Conservation (phyloP, 2,797 vertebrate species). For the Ibycter americanus region DNA sequence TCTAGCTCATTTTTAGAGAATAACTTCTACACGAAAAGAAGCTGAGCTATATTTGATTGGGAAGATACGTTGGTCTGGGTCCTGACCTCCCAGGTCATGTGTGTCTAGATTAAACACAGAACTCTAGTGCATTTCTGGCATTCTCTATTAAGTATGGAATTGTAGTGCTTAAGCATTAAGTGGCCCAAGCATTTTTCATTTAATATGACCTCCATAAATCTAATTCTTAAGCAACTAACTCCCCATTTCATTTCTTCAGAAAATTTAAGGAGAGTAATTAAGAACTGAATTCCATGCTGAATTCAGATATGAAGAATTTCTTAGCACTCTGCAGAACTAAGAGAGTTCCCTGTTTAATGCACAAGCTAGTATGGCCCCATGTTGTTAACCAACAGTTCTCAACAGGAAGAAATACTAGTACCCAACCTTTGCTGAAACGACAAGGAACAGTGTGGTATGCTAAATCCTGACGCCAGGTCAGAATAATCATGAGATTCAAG, state of each 20-base stretch:
- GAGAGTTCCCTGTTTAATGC: background rate
- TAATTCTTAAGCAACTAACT: background rate
- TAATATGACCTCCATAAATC: background rate
- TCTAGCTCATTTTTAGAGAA: background rate
- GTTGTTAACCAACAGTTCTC: background rate
- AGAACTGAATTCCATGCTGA: background rate
- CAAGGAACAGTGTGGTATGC: accelerated
- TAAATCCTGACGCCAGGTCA: background rate
- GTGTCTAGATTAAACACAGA: background rate
- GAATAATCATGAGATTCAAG: background rate
- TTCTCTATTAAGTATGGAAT: no score
- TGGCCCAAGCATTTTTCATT: background rate
- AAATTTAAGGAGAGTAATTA: background rate
- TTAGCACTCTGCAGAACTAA: background rate
- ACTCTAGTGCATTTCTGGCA: background rate
- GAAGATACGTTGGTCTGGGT: background rate
- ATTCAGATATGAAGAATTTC: background rate
- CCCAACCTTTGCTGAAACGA: background rate
- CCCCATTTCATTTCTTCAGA: background rate
- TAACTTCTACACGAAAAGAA: background rate
- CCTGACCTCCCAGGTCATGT: background rate
- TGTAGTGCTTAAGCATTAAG: background rate
- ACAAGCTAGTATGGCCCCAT: accelerated
- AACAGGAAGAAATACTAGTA: background rate
- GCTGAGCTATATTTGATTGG: no score